A percentile compares a stretch with the other conserved stretches of the same genome.
Conservation (phyloP, 2,113 vertebrate species). For the Capra hircus region DNA sequence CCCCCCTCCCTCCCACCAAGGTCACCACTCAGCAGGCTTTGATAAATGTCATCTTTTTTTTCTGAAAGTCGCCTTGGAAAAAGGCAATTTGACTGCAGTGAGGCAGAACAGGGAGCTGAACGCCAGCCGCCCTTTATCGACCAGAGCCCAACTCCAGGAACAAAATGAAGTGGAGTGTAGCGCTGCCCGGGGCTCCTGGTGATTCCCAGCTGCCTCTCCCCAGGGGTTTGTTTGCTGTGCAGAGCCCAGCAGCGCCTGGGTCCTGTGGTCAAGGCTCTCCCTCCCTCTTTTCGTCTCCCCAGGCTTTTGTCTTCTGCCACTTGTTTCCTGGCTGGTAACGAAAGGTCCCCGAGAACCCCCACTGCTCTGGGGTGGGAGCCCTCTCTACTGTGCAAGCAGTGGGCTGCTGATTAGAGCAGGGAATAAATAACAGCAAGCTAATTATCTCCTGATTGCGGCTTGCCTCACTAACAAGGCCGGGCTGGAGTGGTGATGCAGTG, state of each 20-base stretch:
- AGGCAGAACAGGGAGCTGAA: conserved; percentile 71
- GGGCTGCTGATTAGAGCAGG: conserved; percentile 73
- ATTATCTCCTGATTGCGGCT: conserved; percentile 76
- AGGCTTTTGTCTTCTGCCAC: conserved; percentile 44
- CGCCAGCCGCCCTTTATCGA: conserved; percentile 56
- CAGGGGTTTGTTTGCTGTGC: background rate
- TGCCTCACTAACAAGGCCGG: conserved; percentile 64
- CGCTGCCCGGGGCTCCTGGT: background rate
- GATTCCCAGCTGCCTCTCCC: background rate
- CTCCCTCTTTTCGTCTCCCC: background rate
- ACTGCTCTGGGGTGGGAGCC: conserved; percentile 44
- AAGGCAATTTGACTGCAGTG: conserved; percentile 75
- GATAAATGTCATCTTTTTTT: conserved; percentile 72
- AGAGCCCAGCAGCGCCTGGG: background rate
- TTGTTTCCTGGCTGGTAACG: conserved; percentile 59
- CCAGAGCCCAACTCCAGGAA: conserved; percentile 44
- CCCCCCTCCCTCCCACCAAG: conserved; percentile 64
- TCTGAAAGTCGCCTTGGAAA: conserved; percentile 68
- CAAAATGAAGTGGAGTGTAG: background rate
- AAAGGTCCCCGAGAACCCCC: conserved; percentile 49
- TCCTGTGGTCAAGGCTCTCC: background rate
- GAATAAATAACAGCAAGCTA: conserved; percentile 79
- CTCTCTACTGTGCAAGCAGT: conserved; percentile 64
- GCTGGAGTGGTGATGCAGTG: conserved; percentile 44
- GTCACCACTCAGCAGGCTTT: conserved; percentile 67